These are phyloP conservation scores for Heliconius eleuchia DNA, from an alignment of 1,140 invertebrate genomes.

Conservation along the genomic window DNA sequence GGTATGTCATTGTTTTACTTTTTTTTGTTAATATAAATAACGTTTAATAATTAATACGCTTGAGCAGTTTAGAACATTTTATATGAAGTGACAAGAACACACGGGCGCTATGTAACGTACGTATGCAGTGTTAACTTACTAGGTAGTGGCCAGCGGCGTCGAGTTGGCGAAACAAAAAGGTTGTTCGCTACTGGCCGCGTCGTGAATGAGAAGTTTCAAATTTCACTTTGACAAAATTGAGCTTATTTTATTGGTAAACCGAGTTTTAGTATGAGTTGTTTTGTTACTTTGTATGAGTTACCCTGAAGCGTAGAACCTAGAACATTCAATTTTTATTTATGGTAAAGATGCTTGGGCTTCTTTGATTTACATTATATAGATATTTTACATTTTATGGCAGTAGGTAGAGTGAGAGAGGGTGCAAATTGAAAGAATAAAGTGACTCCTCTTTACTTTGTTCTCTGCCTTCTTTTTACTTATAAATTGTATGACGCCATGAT, in stretches of 20 bases:
- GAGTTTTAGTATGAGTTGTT: background rate
- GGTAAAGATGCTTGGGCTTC: background rate
- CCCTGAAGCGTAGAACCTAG: background rate
- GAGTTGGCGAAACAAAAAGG: conserved; percentile 22
- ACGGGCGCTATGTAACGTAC: background rate
- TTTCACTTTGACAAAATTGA: conserved; percentile 14
- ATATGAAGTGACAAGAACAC: conserved; percentile 8
- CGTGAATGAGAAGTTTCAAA: conserved; percentile 11
- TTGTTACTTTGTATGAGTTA: background rate
- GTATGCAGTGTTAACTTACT: conserved; percentile 16
- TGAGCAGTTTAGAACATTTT: background rate
- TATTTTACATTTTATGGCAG: background rate
- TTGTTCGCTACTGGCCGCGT: conserved; percentile 4
- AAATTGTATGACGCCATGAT: too few species aligned
- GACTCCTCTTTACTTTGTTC: too few species aligned
- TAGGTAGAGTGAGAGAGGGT: background rate
- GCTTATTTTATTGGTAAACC: background rate
- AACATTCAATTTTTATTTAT: background rate
- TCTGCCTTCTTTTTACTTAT: too few species aligned
- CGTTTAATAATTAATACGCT: background rate
- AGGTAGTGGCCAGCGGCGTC: conserved; percentile 7
- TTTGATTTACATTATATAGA: background rate
- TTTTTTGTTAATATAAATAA: background rate
- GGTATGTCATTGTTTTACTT: background rate
- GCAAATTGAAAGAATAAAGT: too few species aligned